Conservation (phyloP, 2,797 vertebrate genomes). For the Myoxocephalus aenaeus region DNA sequence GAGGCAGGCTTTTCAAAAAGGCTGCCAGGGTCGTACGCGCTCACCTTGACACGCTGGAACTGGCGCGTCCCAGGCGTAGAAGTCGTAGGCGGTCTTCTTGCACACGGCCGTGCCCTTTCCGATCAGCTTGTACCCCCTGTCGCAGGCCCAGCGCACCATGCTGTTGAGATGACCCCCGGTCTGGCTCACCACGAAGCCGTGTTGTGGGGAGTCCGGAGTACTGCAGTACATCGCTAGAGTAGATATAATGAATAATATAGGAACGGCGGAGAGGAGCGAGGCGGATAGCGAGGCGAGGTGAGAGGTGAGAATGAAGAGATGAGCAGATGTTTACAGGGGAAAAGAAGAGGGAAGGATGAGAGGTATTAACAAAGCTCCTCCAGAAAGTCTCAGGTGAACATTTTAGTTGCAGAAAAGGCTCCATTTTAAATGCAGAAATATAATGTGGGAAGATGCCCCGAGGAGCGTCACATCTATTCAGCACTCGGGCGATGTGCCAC, state of each 20-base stretch:
- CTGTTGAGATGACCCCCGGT: conserved; percentile 97
- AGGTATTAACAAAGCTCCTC: conserved; percentile 23
- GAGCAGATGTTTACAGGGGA: conserved; percentile 31
- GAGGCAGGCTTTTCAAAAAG: conserved; percentile 43
- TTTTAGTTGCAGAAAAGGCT: conserved; percentile 48
- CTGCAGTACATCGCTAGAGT: conserved; percentile 95
- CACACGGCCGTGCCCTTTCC: conserved; percentile 94
- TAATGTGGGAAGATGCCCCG: conserved; percentile 62
- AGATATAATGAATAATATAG: conserved; percentile 27
- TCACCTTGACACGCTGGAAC: conserved; percentile 98
- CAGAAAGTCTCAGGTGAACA: conserved; percentile 50
- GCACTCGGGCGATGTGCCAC: conserved; percentile 47
- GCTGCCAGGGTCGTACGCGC: conserved; percentile 47
- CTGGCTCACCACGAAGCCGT: conserved; percentile 97
- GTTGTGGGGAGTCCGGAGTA: conserved; percentile 96
- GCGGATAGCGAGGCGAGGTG: not conserved
- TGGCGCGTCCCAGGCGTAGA: conserved; percentile 91
- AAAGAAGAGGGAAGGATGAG: conserved; percentile 17
- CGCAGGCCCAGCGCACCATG: conserved; percentile 96
- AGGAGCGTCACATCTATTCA: conserved; percentile 66
- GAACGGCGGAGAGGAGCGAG: not conserved
- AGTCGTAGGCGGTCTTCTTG: conserved; percentile 90
- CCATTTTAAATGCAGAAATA: conserved; percentile 57
- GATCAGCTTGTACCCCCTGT: conserved; percentile 94
- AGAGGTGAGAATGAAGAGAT: conserved; percentile 23